Conservation (phyloP, 1,140 invertebrate genomes). For the Daktulosphaira vitifoliae region DNA sequence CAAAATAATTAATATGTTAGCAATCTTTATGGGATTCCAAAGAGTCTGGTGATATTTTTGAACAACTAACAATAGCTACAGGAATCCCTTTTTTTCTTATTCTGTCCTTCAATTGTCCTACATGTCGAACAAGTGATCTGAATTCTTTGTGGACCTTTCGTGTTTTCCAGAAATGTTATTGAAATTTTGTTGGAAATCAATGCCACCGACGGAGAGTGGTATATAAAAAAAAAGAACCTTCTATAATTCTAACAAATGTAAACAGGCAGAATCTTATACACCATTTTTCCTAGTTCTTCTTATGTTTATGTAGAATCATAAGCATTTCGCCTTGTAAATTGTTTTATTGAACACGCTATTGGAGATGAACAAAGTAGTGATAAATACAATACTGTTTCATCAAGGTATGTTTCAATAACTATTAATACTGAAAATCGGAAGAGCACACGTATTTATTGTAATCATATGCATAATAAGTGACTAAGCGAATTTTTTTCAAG, state of each 20-base stretch:
- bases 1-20: no score
- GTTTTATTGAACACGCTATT: not conserved
- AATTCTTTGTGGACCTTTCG: constrained; percentile 8
- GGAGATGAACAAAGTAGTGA: no score
- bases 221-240: no score
- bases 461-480: not conserved
- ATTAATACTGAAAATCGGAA: not conserved
- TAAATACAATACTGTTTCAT: not conserved
- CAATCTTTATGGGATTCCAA: constrained; percentile 4
- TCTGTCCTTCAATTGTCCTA: constrained; percentile 3
- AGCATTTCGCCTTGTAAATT: not conserved
- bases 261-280: no score
- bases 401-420: not conserved
- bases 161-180: no score
- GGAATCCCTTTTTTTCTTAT: not conserved
- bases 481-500: not conserved
- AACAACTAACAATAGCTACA: constrained; percentile 6
- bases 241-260: no score
- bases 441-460: not conserved
- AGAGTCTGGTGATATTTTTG: constrained; percentile 1
- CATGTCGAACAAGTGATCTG: not conserved
- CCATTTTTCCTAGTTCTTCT: no score
- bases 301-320: not conserved
- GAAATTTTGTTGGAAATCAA: no score
- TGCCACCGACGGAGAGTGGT: no score